Evolutionary conservation across 2,113 vertebrate species (phyloP).

Genomic region (Machaerirhynchus nigripectus): DNA sequence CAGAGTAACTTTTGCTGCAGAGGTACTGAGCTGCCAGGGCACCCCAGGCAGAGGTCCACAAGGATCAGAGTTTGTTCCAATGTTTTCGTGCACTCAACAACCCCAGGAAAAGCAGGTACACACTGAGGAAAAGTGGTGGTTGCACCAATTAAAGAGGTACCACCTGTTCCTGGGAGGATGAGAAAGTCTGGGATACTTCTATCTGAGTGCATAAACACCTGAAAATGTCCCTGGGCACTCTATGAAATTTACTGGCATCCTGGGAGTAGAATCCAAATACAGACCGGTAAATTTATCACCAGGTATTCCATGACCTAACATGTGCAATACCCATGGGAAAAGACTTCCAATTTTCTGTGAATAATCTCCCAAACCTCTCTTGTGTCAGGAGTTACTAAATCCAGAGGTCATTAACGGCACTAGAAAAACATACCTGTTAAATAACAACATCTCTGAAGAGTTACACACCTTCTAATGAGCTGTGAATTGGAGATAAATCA

Average conservation of each 20-base stretch:
- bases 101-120: not conserved
- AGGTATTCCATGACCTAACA: not conserved
- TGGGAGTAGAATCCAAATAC: not conserved
- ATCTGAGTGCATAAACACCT: not conserved
- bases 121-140: not conserved
- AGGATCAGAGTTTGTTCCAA: not conserved
- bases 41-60: not conserved
- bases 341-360: not conserved
- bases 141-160: not conserved
- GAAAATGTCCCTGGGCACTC: not conserved
- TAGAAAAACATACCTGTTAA: not conserved
- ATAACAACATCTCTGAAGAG: conserved; percentile 24
- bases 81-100: not conserved
- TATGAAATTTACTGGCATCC: not conserved
- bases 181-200: not conserved
- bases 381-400: not conserved
- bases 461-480: conserved; percentile 33
- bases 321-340: not conserved
- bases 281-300: not conserved
- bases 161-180: not conserved
- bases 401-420: not conserved
- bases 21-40: not conserved
- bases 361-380: not conserved
- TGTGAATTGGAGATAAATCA: conserved; percentile 42
- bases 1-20: not conserved